A percentile compares a stretch with the other conserved stretches of the same genome.
Evolutionary conservation across 2,888 invertebrate species (phyloP).

Genomic region (Amphiduros pacificus): DNA sequence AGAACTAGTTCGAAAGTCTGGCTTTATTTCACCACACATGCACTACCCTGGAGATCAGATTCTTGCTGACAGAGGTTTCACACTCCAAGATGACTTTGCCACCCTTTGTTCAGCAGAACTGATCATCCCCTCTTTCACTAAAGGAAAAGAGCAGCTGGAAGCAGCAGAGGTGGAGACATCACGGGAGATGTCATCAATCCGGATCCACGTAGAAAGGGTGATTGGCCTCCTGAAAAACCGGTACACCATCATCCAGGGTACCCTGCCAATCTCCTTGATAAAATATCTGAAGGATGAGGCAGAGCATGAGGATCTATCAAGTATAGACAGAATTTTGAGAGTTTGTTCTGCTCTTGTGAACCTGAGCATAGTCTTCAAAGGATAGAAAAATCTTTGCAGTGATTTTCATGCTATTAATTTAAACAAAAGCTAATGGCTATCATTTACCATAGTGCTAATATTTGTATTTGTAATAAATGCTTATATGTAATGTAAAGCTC

Average conservation of each 20-base stretch:
- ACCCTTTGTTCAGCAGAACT: slow-evolving; percentile 26
- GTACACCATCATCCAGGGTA: slow-evolving; percentile 27
- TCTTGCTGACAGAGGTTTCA: slow-evolving; percentile 32
- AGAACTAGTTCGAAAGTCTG: slow-evolving; percentile 27
- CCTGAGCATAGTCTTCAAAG: not conserved
- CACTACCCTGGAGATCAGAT: slow-evolving; percentile 31
- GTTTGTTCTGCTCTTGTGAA: not conserved
- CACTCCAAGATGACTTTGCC: slow-evolving; percentile 32
- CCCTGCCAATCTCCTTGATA: slow-evolving; percentile 21
- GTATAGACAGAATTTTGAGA: not conserved
- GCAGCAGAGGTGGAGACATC: slow-evolving; percentile 28
- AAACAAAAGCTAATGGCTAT: too few relatives aligned
- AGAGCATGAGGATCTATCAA: not conserved
- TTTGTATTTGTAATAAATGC: too few relatives aligned
- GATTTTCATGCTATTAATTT: too few relatives aligned
- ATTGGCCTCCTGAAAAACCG: slow-evolving; percentile 32
- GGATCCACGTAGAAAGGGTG: slow-evolving; percentile 32
- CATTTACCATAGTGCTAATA: too few relatives aligned
- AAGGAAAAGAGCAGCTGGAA: slow-evolving; percentile 28
- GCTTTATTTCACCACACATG: slow-evolving; percentile 21
- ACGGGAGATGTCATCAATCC: too few relatives aligned
- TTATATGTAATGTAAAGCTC: too few relatives aligned
- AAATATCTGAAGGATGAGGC: slow-evolving; percentile 9
- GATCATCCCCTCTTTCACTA: slow-evolving; percentile 28
- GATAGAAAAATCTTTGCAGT: too few relatives aligned